Conservation (phyloP, 2,797 vertebrate genomes). For the Macrochelys suwanniensis region DNA sequence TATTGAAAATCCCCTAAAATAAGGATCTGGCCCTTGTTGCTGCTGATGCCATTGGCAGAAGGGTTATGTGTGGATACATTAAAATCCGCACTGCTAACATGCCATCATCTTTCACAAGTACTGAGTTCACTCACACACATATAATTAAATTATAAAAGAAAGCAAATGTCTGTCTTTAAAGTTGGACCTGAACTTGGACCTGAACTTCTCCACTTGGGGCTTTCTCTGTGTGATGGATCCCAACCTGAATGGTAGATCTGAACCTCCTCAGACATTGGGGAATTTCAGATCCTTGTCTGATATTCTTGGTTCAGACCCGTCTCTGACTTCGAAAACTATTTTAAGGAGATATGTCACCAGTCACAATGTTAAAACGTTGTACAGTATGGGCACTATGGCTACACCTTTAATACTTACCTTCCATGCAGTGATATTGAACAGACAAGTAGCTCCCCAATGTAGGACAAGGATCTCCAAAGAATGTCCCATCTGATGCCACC, state of each 20-base stretch:
- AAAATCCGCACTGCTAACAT: too few relatives aligned
- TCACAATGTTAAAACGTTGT: neutral
- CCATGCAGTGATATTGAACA: conserved; percentile 90
- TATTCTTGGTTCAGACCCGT: neutral
- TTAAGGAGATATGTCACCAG: neutral
- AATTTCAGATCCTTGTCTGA: neutral
- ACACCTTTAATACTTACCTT: conserved; percentile 84
- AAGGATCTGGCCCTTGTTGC: too few relatives aligned
- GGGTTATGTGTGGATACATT: too few relatives aligned
- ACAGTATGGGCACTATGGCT: neutral
- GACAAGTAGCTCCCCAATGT: conserved; percentile 90
- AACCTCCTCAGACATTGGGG: neutral
- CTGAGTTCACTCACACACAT: neutral
- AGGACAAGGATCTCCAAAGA: conserved; percentile 91
- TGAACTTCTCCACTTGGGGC: neutral
- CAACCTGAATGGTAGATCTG: neutral
- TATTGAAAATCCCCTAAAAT: too few relatives aligned
- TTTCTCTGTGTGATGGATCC: neutral
- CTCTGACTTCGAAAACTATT: neutral
- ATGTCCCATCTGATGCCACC: conserved; percentile 83
- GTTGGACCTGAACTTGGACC: neutral
- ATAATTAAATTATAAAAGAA: neutral
- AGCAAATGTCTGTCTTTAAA: neutral
- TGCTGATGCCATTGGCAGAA: too few relatives aligned
- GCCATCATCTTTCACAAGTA: neutral